Conservation (phyloP, 2,888 invertebrate species). For the Eristalis pertinax region DNA sequence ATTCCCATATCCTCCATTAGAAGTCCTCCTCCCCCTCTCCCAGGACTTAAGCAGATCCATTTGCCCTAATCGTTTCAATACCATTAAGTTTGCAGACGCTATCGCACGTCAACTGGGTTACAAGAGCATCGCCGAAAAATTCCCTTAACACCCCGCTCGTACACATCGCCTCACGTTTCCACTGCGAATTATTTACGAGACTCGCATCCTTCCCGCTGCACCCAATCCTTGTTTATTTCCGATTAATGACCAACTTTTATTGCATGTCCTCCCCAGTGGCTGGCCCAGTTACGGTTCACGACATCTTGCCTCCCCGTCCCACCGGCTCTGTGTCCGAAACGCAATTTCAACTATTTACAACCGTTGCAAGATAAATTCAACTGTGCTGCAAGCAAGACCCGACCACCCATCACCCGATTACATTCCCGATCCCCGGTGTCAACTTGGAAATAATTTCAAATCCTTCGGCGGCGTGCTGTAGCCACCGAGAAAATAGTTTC, state of each 20-base stretch:
- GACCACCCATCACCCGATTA: conserved; percentile 1
- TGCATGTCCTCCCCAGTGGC: conserved; percentile 13
- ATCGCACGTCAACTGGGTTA: too few species aligned
- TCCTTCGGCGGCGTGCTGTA: conserved; percentile 26
- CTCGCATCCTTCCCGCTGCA: neutral
- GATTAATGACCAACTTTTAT: conserved; percentile 52
- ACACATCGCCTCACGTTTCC: neutral
- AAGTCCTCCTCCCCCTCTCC: too few species aligned
- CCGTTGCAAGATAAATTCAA: conserved; percentile 52
- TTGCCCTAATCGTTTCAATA: too few species aligned
- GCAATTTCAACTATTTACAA: conserved; percentile 62
- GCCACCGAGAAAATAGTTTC: conserved; percentile 61
- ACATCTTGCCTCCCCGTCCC: neutral
- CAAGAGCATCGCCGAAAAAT: neutral
- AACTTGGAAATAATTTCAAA: conserved; percentile 58
- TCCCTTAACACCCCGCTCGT: neutral
- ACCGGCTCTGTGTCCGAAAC: conserved; percentile 38
- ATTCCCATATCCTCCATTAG: too few species aligned
- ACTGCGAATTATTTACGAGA: neutral
- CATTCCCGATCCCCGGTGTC: conserved; percentile 41
- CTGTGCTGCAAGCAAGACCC: conserved; percentile 7
- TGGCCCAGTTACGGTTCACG: neutral
- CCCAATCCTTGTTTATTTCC: conserved; percentile 10
- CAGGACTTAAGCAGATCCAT: too few species aligned
- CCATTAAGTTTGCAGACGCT: too few species aligned